Base-by-base conservation (phyloP, 2,113 vertebrate species). In the Rhinoderma darwinii region DNA sequence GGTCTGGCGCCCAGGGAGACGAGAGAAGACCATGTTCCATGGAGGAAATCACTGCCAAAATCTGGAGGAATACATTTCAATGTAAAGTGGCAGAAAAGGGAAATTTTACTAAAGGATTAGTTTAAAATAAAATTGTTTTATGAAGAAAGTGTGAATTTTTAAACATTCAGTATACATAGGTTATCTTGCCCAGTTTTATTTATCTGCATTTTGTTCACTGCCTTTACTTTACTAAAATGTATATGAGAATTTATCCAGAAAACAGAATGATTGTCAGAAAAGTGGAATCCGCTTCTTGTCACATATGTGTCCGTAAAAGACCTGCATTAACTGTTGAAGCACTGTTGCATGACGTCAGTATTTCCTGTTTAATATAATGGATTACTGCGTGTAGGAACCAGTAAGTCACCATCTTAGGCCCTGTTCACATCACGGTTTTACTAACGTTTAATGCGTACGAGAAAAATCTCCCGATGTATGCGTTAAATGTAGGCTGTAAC, bases 1-100 rank as follows among this genome's bases (percentile, higher is more conserved):
- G 66, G 47, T 86, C 84, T 86, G 63, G 61, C 80, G 85, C 47
- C 47, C 77, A 86, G 77, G 85, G 77, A 81, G 63, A 61, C 73
- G 77, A 70, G 54, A 35, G n/a, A 80, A 81, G 25, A 82, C 35
- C 22, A 37, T 59, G 54, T 7, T 61, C 22, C 37, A 61, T 56
- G 61, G 50, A 66, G 66, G 20, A 7, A 66, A 79, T 39, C 66
- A 66, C 61, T 80, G 63, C 61, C 61, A 78, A 78, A 86, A 66
- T 86, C 41, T 78, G 10, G 30, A 66, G 51, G 61, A 51, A 70
- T 72, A 37, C 35, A 68, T 72, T 86, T 37, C 51, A 80, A 51
- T 54, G 72, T 37, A n/a, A 84, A 84, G 72, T 32, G 51, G 47
- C 30, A 75, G 51, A 84, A 84, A 75, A 59, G 35, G 15, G 10